phyloP scores from a whole-genome alignment of 2,888 invertebrate genomes.

The Limnephilus rhombicus region DNA sequence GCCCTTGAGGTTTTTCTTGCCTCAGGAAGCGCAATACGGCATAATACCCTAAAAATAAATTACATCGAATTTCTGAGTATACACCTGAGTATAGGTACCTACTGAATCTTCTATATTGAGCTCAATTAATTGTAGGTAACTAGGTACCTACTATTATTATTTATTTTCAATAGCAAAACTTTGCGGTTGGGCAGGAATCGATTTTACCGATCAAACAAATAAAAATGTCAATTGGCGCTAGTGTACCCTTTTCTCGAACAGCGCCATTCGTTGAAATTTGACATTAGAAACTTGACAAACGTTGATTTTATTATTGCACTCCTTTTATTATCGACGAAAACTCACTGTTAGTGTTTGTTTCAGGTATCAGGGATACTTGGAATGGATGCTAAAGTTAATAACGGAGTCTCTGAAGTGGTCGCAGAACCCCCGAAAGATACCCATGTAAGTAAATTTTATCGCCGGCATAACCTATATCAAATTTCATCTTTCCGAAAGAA shows the following conservation, averaged over 20 bases:
- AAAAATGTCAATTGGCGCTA: constrained; percentile 48
- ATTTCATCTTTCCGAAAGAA: constrained; percentile 30
- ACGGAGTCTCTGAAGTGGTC: constrained; percentile 49
- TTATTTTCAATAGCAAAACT: not conserved
- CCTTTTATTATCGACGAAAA: constrained; percentile 15
- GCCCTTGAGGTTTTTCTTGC: no score
- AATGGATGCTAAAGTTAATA: constrained; percentile 58
- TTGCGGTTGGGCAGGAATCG: constrained; percentile 49
- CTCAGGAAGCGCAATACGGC: no score
- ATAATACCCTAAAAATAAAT: not conserved
- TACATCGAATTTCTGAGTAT: not conserved
- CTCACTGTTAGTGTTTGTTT: constrained; percentile 27
- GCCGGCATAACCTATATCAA: constrained; percentile 60
- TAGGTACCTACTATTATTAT: not conserved
- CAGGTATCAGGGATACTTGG: constrained; percentile 27
- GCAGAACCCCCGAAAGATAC: constrained; percentile 51
- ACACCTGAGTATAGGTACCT: not conserved
- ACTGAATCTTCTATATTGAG: not conserved
- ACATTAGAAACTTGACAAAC: constrained; percentile 49
- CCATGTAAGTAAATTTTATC: constrained; percentile 49
- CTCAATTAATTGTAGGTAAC: not conserved
- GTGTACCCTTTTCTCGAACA: constrained; percentile 42
- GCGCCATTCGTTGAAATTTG: constrained; percentile 61
- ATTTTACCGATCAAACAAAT: constrained; percentile 53
- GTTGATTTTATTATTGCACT: constrained; percentile 44